Evolutionary conservation across 2,888 invertebrate genomes (phyloP), one percentile per base, ranked within the genome.

Genomic region (Agonopterix heracliana): DNA sequence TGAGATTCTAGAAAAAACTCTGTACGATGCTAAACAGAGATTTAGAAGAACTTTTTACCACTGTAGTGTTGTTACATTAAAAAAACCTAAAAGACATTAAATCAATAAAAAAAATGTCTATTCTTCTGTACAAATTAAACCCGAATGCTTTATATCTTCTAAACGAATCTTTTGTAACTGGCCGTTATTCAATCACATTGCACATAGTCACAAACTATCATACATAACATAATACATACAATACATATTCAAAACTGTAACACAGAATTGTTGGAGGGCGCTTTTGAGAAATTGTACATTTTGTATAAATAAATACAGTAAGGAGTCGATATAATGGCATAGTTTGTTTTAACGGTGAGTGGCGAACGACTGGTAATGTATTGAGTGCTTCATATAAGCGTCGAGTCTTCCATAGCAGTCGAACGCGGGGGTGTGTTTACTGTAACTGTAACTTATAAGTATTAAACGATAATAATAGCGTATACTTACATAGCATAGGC

Each of bases 341-440:
- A 82, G 68, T 68, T 70, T 61, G 74, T 74, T 78, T 70, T 64
- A 49, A 49, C 45, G 78, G 75, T 74, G 79, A 72, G 76, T 74
- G 79, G 81, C 83, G 85, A 71, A 72, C 82, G 85, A 81, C 84
- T 84, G 84, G 82, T 64, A 64, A 67, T 70, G 78, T 82, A 81
- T 78, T 82, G 84, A 79, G 79, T 84, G 87, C 87, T 87, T 87
- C 79, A 79, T 71, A 81, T 72, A 85, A 87, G 88, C 86, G 84
- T 83, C 78, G 80, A 81, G 88, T 88, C 88, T 88, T 88, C 88
- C 88, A 88, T 84, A 87, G 80, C 87, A 84, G 87, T 87, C 86
- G 83, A 71, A 66, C 83, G 83, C 84, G 73, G 65, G 68, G 69
- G 76, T 66, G 74, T 79, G 77, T 82, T 76, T 78, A 81, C 77